Percentiles rank a stretch among this genome's conserved stretches.
Evolutionary conservation across 2,797 vertebrate species (phyloP).

Genomic region (Periparus ater): DNA sequence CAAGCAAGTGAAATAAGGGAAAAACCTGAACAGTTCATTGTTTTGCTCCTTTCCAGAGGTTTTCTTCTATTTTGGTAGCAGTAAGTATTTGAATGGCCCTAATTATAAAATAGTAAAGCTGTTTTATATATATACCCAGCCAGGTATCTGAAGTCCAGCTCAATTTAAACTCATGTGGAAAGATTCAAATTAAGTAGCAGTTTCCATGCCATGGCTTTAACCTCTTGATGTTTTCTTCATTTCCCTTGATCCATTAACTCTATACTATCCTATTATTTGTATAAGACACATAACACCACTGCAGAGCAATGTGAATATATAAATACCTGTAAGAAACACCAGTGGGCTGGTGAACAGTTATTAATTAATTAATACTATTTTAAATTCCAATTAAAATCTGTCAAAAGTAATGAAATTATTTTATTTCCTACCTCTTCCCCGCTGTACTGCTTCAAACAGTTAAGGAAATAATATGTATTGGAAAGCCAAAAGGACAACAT

Average conservation of each 20-base stretch:
- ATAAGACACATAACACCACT: background rate
- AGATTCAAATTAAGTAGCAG: background rate
- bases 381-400: background rate
- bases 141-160: background rate
- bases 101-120: background rate
- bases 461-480: conserved; percentile 91
- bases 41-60: background rate
- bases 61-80: background rate
- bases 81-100: background rate
- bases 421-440: conserved; percentile 90
- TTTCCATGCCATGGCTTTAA: background rate
- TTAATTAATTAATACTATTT: background rate
- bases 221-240: background rate
- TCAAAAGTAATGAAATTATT: background rate
- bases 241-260: background rate
- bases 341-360: background rate
- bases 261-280: background rate
- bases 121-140: background rate
- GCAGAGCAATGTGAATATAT: background rate
- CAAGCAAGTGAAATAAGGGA: background rate
- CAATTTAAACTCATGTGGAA: background rate
- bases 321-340: background rate
- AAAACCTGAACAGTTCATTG: background rate
- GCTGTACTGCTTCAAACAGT: conserved; percentile 97
- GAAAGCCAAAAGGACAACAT: conserved; percentile 96